phyloP scores from a whole-genome alignment of 2,113 vertebrate genomes.

The Bombycilla garrulus region DNA sequence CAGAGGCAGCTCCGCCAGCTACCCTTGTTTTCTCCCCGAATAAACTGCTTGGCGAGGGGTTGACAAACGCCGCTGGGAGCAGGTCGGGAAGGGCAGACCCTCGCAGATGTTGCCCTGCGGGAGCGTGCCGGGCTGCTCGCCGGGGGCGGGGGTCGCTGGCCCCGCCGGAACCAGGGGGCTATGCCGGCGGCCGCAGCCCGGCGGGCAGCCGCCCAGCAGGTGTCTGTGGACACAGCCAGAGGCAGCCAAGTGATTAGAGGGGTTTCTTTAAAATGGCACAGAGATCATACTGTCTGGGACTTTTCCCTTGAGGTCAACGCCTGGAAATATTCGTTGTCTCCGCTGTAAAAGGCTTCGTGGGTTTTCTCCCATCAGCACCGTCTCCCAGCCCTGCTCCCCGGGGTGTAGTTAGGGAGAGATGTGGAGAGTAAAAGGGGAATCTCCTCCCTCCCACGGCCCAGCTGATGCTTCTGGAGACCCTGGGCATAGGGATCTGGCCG shows the following conservation, averaged over 20 bases:
- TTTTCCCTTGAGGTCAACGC: not conserved
- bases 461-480: not conserved
- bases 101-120: not conserved
- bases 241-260: not conserved
- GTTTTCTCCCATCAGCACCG: not conserved
- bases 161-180: not conserved
- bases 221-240: not conserved
- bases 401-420: not conserved
- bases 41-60: not conserved
- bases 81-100: not conserved
- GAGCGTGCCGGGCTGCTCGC: not conserved
- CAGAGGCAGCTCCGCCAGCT: not conserved
- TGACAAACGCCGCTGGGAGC: not conserved
- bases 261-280: constrained; percentile 3
- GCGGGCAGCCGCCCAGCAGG: not conserved
- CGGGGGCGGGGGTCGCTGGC: not conserved
- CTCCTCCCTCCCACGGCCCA: not conserved
- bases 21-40: not conserved
- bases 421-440: not conserved
- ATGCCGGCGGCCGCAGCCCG: not conserved
- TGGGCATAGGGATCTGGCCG: not conserved
- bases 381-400: not conserved
- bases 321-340: constrained; percentile 26
- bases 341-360: not conserved
- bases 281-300: not conserved